phyloP scores from a whole-genome alignment of 2,113 vertebrate species.

The Ictalurus furcatus region DNA sequence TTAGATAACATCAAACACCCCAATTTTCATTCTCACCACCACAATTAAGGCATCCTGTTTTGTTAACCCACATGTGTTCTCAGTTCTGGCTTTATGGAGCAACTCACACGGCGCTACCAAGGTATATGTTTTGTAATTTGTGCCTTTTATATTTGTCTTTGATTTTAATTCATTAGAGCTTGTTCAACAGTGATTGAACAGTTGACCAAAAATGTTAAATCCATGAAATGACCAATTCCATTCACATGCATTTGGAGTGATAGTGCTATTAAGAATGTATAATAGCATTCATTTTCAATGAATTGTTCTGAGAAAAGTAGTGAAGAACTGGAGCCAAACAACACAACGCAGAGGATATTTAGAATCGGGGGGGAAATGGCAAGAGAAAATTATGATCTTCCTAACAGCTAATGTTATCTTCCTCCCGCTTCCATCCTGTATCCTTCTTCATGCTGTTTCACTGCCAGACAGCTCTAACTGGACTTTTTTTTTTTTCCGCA shows the following conservation, averaged over 20 bases:
- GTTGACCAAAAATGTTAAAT: slow-evolving; percentile 49
- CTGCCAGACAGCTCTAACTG: not conserved
- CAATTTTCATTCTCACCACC: slow-evolving; percentile 13
- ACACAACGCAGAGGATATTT: slow-evolving; percentile 54
- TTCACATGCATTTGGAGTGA: slow-evolving; percentile 28
- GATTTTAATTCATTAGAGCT: not conserved
- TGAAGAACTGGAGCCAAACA: slow-evolving; percentile 52
- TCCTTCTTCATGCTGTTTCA: slow-evolving; percentile 6
- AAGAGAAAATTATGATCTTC: slow-evolving; percentile 61
- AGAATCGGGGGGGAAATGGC: slow-evolving; percentile 39
- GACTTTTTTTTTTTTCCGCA: not conserved
- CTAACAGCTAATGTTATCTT: slow-evolving; percentile 47
- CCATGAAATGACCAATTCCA: slow-evolving; percentile 57
- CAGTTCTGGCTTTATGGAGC: not conserved
- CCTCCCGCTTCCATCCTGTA: slow-evolving; percentile 5
- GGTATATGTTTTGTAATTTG: not conserved
- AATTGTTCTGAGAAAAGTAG: not conserved
- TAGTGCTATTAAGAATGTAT: not conserved
- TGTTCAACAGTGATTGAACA: not conserved
- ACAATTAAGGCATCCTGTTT: slow-evolving; percentile 33
- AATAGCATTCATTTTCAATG: not conserved
- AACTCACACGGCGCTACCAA: not conserved
- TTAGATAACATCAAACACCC: slow-evolving; percentile 44
- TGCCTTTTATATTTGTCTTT: slow-evolving; percentile 3
- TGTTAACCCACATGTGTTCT: slow-evolving; percentile 3